Base-by-base conservation (phyloP, 2,113 vertebrate genomes). In the Sphaerodactylus townsendi region DNA sequence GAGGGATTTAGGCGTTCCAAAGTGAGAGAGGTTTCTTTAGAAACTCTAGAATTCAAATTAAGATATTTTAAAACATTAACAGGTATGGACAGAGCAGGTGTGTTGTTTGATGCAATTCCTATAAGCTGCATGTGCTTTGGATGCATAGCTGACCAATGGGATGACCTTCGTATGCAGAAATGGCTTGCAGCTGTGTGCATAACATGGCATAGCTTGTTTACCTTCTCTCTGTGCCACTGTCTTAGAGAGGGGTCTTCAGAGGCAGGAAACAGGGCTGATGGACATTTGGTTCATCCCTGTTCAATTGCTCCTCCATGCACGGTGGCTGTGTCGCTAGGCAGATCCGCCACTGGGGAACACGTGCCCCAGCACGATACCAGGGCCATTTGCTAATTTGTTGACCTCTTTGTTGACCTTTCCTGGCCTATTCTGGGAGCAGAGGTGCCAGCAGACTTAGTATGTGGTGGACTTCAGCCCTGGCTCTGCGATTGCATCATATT, bases 341-440 rank as follows among this genome's bases (percentile, higher is more conserved):
- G 46, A 77, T 77, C 53, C 0, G 68, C 46, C 30, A 75, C 44
- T 0, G 9, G 13, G 69, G 88, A 73, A 81, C 10, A 79, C 0
- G 1, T 10, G 78, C 85, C 85, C 64, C 69, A 37, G 68, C 21
- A 37, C 13, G 30, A 0, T 88, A 84, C 88, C 90, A 69, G 3
- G 68, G 4, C 73, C 76, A 37, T 1, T 82, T 81, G n/a, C 79
- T 77, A 84, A 69, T 71, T 21, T 92, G 86, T 95, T 95, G 93
- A 94, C 92, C n/a, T n/a, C n/a, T n/a, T n/a, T n/a, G n/a, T n/a
- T n/a, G n/a, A n/a, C n/a, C n/a, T 90, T 88, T 95, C 85, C 85
- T 86, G 92, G 82, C 82, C 93, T 95, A 93, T 95, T 93, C 94
- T 92, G 91, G 93, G 93, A 93, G 88, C 72, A 35, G 33, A 59